These are phyloP conservation scores for Ditula angustiorana DNA, from an alignment of 2,888 invertebrate species.

Conservation along the genomic window DNA sequence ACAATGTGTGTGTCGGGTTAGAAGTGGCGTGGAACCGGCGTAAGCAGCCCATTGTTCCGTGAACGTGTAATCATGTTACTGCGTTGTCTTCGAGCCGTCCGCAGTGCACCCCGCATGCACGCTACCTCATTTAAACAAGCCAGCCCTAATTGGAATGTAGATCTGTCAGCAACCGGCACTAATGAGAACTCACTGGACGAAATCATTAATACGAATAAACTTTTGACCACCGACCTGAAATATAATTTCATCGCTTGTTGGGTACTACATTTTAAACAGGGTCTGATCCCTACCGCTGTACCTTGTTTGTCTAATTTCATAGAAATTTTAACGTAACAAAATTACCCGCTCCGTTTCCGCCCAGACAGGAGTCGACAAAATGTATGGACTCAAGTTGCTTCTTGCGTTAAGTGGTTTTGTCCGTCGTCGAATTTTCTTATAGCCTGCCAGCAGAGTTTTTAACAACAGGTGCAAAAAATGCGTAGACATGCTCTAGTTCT, in stretches of 20 bases:
- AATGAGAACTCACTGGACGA: constrained; percentile 5
- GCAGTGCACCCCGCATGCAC: constrained; percentile 6
- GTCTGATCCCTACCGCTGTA: neutral
- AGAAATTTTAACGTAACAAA: neutral
- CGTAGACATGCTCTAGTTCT: neutral
- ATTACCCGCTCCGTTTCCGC: neutral
- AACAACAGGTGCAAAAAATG: neutral
- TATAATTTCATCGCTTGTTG: neutral
- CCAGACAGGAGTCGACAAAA: neutral
- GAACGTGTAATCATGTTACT: constrained; percentile 26
- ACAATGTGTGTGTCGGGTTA: constrained; percentile 64
- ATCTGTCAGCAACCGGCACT: neutral
- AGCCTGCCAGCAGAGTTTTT: neutral
- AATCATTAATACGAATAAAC: neutral
- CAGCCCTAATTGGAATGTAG: neutral
- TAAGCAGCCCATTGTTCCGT: constrained; percentile 58
- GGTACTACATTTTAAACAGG: constrained; percentile 4
- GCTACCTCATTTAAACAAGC: neutral
- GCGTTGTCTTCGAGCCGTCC: constrained; percentile 8
- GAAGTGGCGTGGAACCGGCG: constrained; percentile 66
- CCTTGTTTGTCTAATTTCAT: neutral
- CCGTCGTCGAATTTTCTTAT: neutral
- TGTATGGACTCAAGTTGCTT: neutral
- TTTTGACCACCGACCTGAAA: constrained; percentile 4
- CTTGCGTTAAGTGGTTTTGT: neutral